Evolutionary conservation across 2,113 vertebrate species (phyloP).

Genomic region (Thomomys bottae): DNA sequence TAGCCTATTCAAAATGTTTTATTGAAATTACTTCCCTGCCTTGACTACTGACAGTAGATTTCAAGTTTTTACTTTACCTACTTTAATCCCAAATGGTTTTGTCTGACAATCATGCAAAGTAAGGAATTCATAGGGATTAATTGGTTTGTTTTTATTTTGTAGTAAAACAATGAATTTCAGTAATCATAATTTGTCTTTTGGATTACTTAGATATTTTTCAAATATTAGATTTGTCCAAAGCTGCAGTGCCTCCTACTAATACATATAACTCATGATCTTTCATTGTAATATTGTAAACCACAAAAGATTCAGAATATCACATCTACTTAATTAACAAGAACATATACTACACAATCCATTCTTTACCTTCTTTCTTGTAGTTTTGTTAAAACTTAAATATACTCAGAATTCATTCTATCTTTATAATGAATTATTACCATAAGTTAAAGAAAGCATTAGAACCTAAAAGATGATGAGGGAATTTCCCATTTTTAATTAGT

Average conservation of each 20-base stretch:
- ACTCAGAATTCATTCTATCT: conserved; percentile 46
- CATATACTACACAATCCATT: background rate
- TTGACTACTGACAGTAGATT: background rate
- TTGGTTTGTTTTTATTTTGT: background rate
- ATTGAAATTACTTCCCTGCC: conserved; percentile 11
- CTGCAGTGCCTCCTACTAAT: background rate
- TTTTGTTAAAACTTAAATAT: background rate
- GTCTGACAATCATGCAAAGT: background rate
- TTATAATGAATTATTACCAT: conserved; percentile 64
- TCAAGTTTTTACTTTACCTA: background rate
- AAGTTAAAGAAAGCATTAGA: conserved; percentile 50
- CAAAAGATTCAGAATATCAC: background rate
- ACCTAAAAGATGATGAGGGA: conserved; percentile 45
- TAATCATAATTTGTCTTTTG: background rate
- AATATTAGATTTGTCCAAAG: conserved; percentile 35
- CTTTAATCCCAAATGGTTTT: background rate
- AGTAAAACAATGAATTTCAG: background rate
- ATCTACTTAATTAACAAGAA: background rate
- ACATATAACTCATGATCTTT: background rate
- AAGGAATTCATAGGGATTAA: background rate
- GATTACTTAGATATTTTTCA: background rate
- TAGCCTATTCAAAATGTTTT: background rate
- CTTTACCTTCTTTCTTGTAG: background rate
- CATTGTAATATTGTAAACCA: background rate
- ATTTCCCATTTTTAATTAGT: conserved; percentile 80